phyloP scores from a whole-genome alignment of 92 coral and sea anemone species.

The Porites cylindrica region DNA sequence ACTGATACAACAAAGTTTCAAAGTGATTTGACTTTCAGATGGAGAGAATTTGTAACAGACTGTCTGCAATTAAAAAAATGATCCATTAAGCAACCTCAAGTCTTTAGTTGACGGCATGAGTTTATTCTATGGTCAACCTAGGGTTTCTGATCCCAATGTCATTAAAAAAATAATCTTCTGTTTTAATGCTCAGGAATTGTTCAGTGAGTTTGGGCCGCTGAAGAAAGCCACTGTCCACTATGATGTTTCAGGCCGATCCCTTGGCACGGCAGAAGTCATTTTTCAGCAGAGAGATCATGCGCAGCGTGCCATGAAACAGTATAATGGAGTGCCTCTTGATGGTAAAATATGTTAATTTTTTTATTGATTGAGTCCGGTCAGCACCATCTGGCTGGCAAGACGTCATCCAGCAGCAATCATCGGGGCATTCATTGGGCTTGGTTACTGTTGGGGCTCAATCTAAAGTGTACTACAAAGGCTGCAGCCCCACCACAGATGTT shows the following conservation, averaged over 20 bases:
- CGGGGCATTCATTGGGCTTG: constrained; percentile 38
- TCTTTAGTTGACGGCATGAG: too few relatives aligned
- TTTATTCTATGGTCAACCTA: background rate
- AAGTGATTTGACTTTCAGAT: too few relatives aligned
- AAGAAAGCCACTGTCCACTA: constrained; percentile 97
- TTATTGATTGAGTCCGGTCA: constrained; percentile 39
- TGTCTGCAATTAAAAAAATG: too few relatives aligned
- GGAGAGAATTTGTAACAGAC: too few relatives aligned
- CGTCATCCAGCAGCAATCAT: constrained; percentile 43
- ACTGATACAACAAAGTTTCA: too few relatives aligned
- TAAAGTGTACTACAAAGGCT: constrained; percentile 8
- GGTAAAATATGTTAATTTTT: constrained; percentile 70
- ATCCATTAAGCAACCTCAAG: too few relatives aligned
- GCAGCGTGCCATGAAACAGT: constrained; percentile 91
- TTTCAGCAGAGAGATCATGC: constrained; percentile 93
- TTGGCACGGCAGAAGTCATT: constrained; percentile 98
- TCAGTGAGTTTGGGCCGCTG: constrained; percentile 94
- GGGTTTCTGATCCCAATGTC: background rate
- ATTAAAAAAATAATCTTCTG: background rate
- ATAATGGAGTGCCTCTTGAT: constrained; percentile 98
- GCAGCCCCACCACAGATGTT: constrained; percentile 20
- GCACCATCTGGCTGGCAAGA: constrained; percentile 46
- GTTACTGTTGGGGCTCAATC: constrained; percentile 45
- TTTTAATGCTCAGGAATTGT: constrained; percentile 76
- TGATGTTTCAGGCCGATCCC: constrained; percentile 96